These are phyloP conservation scores for Papilio demoleus DNA, from an alignment of 2,888 invertebrate genomes.

Conservation along the genomic window DNA sequence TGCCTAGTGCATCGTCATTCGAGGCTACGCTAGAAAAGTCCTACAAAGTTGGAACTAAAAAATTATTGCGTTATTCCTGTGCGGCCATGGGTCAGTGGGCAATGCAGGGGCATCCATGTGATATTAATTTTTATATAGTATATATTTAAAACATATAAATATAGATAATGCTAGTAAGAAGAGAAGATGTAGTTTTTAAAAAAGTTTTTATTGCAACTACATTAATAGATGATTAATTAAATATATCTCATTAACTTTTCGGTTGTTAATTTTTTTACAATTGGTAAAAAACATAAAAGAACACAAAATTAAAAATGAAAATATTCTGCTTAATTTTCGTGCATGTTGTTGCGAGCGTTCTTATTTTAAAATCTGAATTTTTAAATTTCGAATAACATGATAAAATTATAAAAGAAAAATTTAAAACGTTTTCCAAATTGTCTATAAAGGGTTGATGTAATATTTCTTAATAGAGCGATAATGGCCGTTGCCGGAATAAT, in stretches of 20 bases:
- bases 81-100: constrained; percentile 42
- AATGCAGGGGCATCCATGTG: constrained; percentile 40
- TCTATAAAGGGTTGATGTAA: constrained; percentile 51
- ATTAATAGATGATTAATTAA: too few species aligned
- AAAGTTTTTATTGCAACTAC: too few species aligned
- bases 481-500: constrained; percentile 56
- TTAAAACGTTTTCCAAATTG: constrained; percentile 21
- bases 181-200: background rate
- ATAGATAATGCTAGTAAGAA: background rate
- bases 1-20: constrained; percentile 4
- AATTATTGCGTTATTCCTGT: constrained; percentile 41
- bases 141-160: background rate
- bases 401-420: background rate
- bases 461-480: constrained; percentile 71
- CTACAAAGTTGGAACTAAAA: constrained; percentile 34
- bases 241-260: too few species aligned
- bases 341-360: too few species aligned
- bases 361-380: background rate
- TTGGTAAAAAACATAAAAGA: too few species aligned
- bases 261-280: too few species aligned
- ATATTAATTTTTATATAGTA: constrained; percentile 6
- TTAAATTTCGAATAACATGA: background rate
- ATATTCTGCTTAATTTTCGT: too few species aligned
- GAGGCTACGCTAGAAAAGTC: constrained; percentile 28
- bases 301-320: too few species aligned